These are phyloP conservation scores for Acanthosoma haemorrhoidale DNA, from an alignment of 2,888 invertebrate species.

Conservation along the genomic window DNA sequence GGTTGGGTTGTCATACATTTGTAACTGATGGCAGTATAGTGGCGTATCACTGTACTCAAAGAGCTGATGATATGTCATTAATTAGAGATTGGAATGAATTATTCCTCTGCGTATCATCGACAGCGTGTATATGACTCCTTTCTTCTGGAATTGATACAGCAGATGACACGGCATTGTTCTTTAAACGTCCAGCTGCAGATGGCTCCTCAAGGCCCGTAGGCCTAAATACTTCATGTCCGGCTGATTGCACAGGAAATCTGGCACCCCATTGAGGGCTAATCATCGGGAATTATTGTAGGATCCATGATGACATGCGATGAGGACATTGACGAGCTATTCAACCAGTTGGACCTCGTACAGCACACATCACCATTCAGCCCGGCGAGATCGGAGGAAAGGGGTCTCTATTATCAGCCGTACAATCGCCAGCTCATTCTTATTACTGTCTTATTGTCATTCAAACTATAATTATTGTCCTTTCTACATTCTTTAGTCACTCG, in stretches of 20 bases:
- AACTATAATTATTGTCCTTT: neutral
- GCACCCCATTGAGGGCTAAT: neutral
- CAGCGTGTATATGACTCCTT: neutral
- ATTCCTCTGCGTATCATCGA: neutral
- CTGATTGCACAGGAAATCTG: neutral
- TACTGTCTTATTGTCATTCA: neutral
- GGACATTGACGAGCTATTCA: conserved; percentile 10
- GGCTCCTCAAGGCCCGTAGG: neutral
- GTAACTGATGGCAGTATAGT: no score
- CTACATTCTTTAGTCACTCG: neutral
- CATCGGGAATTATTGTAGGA: conserved; percentile 5
- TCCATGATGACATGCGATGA: neutral
- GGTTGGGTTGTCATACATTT: no score
- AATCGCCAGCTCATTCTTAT: neutral
- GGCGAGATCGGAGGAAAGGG: neutral
- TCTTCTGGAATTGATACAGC: no score
- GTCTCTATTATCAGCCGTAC: neutral
- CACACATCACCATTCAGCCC: neutral
- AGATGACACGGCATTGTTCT: neutral
- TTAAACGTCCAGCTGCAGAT: neutral
- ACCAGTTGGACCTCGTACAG: neutral
- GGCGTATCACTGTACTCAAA: no score
- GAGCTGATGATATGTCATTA: neutral
- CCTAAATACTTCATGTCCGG: neutral
- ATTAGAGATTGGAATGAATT: neutral